A percentile compares a stretch with the other conserved stretches of the same genome.
Evolutionary conservation across 2,797 vertebrate genomes (phyloP).

Genomic region (Esox lucius): DNA sequence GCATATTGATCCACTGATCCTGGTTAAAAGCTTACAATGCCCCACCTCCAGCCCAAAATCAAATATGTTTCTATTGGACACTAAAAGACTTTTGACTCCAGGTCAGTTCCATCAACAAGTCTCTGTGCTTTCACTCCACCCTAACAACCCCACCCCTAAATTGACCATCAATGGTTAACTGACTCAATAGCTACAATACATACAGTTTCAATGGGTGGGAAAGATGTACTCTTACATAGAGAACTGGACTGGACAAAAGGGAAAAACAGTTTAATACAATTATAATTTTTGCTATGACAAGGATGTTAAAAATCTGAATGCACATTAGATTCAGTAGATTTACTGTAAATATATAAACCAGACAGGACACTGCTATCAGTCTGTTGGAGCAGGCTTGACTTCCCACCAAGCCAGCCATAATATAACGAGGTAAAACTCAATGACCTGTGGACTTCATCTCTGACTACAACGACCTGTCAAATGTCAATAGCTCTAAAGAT

Average conservation of each 20-base stretch:
- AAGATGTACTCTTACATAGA: not conserved
- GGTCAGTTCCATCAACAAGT: constrained; percentile 33
- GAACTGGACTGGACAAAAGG: constrained; percentile 6
- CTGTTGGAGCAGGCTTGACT: not conserved
- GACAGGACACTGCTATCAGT: not conserved
- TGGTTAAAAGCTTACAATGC: constrained; percentile 19
- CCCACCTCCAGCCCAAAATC: constrained; percentile 6
- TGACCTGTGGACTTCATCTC: no score
- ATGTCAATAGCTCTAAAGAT: no score
- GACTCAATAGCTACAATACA: not conserved
- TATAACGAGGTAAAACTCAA: no score
- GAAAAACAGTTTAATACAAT: not conserved
- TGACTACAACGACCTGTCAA: no score
- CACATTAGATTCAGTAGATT: not conserved
- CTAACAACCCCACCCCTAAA: not conserved
- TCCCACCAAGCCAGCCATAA: not conserved
- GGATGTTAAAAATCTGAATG: not conserved
- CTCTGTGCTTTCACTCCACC: constrained; percentile 28
- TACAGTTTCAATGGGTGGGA: not conserved
- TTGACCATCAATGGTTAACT: not conserved
- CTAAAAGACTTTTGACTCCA: constrained; percentile 32
- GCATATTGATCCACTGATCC: constrained; percentile 40
- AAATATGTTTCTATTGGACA: constrained; percentile 16
- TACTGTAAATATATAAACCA: not conserved
- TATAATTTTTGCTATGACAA: not conserved